Conservation (phyloP, 2,113 vertebrate species). For the Oostethus manadensis region DNA sequence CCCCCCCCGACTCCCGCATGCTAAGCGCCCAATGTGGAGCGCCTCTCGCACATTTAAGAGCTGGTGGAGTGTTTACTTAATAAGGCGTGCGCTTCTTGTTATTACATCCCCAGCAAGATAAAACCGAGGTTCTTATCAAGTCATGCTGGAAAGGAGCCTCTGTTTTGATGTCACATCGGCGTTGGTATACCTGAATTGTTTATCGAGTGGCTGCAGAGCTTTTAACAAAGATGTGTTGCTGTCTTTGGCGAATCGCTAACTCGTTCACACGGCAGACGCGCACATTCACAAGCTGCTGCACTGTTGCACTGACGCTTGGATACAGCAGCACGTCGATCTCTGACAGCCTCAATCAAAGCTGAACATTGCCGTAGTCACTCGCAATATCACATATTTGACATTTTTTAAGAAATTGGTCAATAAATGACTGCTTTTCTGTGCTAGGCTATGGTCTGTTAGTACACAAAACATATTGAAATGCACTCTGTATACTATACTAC, state of each 20-base stretch:
- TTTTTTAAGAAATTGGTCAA: too few relatives aligned
- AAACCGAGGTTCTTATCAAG: conserved; percentile 1
- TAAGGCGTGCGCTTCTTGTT: conserved; percentile 1
- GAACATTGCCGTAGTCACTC: background rate
- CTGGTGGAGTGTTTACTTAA: conserved; percentile 24
- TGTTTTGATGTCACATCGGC: background rate
- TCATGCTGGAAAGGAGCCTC: background rate
- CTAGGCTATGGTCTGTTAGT: too few relatives aligned
- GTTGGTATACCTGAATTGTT: background rate
- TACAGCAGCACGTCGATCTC: background rate
- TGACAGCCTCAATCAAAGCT: background rate
- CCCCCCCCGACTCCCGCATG: conserved; percentile 17
- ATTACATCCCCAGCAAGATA: background rate
- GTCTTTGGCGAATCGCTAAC: background rate
- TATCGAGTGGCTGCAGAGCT: background rate
- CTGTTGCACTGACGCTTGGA: background rate
- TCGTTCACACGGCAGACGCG: background rate
- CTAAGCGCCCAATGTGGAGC: conserved; percentile 1
- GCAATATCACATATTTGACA: too few relatives aligned
- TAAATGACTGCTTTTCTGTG: too few relatives aligned
- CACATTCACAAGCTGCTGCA: background rate
- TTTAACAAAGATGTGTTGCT: background rate
- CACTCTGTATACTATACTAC: too few relatives aligned
- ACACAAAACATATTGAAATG: background rate
- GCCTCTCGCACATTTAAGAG: conserved; percentile 8